These are phyloP conservation scores for Darevskia nairensis DNA, from an alignment of 2,797 vertebrate genomes.

Conservation along the genomic window DNA sequence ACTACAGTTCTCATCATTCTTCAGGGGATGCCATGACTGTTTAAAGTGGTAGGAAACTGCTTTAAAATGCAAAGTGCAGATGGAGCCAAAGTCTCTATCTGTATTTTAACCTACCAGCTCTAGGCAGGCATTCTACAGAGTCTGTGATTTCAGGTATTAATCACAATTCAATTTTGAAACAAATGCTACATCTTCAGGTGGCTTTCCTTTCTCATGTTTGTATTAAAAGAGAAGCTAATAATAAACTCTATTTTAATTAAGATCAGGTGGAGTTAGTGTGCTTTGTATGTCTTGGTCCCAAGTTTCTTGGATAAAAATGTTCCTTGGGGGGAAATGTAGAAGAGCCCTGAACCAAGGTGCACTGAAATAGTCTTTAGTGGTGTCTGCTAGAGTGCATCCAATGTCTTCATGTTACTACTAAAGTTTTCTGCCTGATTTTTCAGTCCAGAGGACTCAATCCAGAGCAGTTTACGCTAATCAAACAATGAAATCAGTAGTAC, in stretches of 20 bases:
- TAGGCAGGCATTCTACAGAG: slow-evolving; percentile 65
- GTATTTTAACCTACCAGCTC: slow-evolving; percentile 71
- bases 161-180: slow-evolving; percentile 78
- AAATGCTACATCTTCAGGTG: slow-evolving; percentile 80
- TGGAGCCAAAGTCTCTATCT: slow-evolving; percentile 16
- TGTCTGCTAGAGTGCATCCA: neutral
- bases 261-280: slow-evolving; percentile 54
- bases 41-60: no score
- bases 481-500: neutral
- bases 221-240: slow-evolving; percentile 85
- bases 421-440: neutral
- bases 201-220: slow-evolving; percentile 86
- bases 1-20: no score
- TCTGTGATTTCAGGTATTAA: slow-evolving; percentile 78
- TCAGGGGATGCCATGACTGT: no score
- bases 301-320: neutral
- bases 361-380: neutral
- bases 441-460: neutral
- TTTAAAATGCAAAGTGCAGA: neutral
- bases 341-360: neutral
- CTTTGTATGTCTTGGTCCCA: slow-evolving; percentile 57
- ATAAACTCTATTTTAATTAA: slow-evolving; percentile 89
- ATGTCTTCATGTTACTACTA: neutral
- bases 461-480: neutral
- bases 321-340: no score